These are phyloP conservation scores for Penelope pileata DNA, from an alignment of 2,113 vertebrate genomes.

Conservation along the genomic window DNA sequence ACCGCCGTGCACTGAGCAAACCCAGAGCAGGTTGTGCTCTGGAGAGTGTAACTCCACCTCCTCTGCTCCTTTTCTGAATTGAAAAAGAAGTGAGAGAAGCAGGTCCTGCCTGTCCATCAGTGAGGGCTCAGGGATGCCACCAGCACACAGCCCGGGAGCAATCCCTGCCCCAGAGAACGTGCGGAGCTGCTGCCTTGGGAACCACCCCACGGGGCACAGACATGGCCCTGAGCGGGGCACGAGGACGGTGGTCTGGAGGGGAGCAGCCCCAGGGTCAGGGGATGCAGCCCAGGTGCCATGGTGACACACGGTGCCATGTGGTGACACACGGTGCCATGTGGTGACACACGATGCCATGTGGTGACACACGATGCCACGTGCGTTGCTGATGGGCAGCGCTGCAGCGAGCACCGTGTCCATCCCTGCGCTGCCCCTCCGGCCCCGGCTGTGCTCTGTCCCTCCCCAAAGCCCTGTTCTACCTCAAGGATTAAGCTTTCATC, in stretches of 20 bases:
- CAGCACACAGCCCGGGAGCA: background rate
- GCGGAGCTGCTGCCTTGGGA: background rate
- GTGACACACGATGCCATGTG: too few relatives aligned
- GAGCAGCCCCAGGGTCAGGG: background rate
- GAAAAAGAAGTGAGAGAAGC: background rate
- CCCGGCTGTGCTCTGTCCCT: background rate
- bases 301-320: background rate
- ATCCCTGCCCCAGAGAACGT: background rate
- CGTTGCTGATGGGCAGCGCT: accelerated
- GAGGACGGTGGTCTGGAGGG: background rate
- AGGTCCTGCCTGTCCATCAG: background rate
- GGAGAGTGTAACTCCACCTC: constrained; percentile 53
- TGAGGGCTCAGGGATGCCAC: background rate
- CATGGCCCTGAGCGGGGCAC: background rate
- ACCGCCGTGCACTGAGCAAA: constrained; percentile 42
- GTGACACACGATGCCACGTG: too few relatives aligned
- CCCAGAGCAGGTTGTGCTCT: constrained; percentile 70
- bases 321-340: too few relatives aligned
- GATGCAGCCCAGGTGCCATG: background rate
- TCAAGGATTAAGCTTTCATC: constrained; percentile 71
- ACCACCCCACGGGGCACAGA: background rate
- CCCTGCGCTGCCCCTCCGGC: constrained; percentile 32
- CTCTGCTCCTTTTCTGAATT: background rate
- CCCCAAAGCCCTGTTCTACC: constrained; percentile 29
- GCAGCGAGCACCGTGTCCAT: background rate